Percentiles rank a stretch among this genome's conserved stretches.
Evolutionary conservation across 2,888 invertebrate genomes (phyloP).

Genomic region (Drosophila paranaensis): DNA sequence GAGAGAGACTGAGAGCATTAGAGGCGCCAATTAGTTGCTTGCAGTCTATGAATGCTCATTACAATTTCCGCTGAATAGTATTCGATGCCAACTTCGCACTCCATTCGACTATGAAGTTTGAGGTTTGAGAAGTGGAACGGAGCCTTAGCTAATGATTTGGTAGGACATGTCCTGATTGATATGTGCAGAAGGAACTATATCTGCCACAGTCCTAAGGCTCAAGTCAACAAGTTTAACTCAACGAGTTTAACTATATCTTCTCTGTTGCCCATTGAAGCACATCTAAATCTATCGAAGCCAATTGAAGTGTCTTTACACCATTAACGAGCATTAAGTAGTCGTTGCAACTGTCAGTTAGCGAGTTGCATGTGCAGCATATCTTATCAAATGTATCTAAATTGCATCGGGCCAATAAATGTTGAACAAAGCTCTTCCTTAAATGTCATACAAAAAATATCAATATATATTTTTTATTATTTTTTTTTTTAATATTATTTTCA

Average conservation of each 20-base stretch:
- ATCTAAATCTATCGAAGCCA: too few relatives aligned
- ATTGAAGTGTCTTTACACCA: neutral
- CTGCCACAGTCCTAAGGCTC: neutral
- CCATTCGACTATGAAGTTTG: too few relatives aligned
- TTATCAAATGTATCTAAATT: neutral
- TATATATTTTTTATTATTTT: neutral
- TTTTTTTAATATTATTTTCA: neutral
- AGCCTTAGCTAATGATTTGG: too few relatives aligned
- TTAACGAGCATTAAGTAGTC: neutral
- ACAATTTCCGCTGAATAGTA: neutral
- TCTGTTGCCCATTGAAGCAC: too few relatives aligned
- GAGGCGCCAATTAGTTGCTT: neutral
- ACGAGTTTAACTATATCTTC: too few relatives aligned
- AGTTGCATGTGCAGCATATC: neutral
- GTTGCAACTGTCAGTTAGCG: neutral
- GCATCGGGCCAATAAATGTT: neutral
- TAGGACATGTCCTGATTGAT: too few relatives aligned
- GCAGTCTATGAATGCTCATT: neutral
- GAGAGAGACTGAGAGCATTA: neutral
- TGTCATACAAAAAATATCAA: neutral
- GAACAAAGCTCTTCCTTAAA: neutral
- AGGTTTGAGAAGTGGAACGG: too few relatives aligned
- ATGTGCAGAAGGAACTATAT: neutral
- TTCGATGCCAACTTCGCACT: too few relatives aligned
- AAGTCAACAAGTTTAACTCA: neutral